These are phyloP conservation scores for Eumacrocentrus americanus DNA, from an alignment of 2,888 invertebrate genomes.

Conservation along the genomic window DNA sequence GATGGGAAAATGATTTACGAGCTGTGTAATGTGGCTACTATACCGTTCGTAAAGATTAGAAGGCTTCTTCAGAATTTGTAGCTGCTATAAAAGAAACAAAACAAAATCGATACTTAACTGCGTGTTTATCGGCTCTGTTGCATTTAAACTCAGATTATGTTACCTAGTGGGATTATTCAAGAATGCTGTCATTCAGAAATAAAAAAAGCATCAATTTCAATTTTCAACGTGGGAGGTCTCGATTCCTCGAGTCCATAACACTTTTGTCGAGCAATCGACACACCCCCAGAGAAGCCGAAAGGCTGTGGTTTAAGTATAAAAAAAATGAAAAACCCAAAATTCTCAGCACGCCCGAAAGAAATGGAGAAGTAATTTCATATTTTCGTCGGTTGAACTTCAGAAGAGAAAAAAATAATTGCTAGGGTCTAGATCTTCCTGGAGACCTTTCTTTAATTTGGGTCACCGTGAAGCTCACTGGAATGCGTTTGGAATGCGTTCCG, in stretches of 20 bases:
- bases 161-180: neutral
- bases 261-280: neutral
- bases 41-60: too few species aligned
- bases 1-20: too few species aligned
- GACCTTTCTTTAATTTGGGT: constrained; percentile 28
- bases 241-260: neutral
- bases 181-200: neutral
- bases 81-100: too few species aligned
- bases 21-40: too few species aligned
- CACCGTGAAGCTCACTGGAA: constrained; percentile 32
- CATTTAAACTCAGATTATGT: too few species aligned
- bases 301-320: neutral
- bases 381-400: constrained; percentile 6
- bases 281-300: constrained; percentile 4
- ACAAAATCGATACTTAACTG: too few species aligned
- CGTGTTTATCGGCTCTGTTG: too few species aligned
- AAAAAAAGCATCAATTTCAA: constrained; percentile 2
- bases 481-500: constrained; percentile 25
- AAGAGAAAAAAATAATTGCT: constrained; percentile 24
- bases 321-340: constrained; percentile 8
- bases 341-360: neutral
- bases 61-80: too few species aligned
- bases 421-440: constrained; percentile 6
- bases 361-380: constrained; percentile 22
- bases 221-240: constrained; percentile 2